Percentiles rank a stretch among this genome's conserved stretches.
Evolutionary conservation across 2,113 vertebrate genomes (phyloP).

Genomic region (Scomber scombrus): DNA sequence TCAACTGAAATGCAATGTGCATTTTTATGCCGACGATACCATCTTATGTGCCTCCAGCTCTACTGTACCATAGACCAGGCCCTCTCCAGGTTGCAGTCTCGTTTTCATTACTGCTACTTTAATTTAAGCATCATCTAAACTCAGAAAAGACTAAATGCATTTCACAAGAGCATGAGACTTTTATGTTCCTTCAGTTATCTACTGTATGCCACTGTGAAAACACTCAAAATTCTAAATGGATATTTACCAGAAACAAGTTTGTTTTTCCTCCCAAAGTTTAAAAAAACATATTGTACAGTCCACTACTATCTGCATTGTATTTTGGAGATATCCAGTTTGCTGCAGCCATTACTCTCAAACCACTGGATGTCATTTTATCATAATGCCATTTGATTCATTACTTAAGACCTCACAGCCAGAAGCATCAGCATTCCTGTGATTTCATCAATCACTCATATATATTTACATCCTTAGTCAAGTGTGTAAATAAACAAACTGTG

Average conservation of each 20-base stretch:
- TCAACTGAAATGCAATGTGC: background rate
- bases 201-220: too few relatives aligned
- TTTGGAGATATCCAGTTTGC: background rate
- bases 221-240: too few relatives aligned
- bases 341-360: constrained; percentile 6
- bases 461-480: background rate
- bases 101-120: background rate
- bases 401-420: constrained; percentile 25
- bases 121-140: too few relatives aligned
- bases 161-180: too few relatives aligned
- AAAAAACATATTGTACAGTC: background rate
- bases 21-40: background rate
- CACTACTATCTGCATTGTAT: background rate
- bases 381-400: background rate
- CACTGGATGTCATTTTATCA: constrained; percentile 6
- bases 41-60: background rate
- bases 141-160: too few relatives aligned
- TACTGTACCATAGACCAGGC: background rate
- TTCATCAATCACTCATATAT: background rate
- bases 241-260: background rate
- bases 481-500: background rate
- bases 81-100: background rate
- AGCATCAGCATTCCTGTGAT: constrained; percentile 27
- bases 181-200: too few relatives aligned
- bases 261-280: background rate